A percentile compares a stretch with the other conserved stretches of the same genome.
phyloP scores from a whole-genome alignment of 2,113 vertebrate genomes.

The Axis porcinus region DNA sequence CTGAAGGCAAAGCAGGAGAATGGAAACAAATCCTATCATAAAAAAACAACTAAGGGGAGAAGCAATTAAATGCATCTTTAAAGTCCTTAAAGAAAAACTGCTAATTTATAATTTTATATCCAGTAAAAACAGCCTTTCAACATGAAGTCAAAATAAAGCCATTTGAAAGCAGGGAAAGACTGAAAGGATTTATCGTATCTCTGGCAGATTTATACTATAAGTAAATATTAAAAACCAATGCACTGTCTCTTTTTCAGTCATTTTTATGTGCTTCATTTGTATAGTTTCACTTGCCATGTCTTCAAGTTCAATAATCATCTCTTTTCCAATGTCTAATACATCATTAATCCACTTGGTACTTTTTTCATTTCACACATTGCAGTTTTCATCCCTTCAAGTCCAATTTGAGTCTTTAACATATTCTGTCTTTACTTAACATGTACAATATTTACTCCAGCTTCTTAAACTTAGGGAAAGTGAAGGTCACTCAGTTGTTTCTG shows the following conservation, averaged over 20 bases:
- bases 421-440: not conserved
- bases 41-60: not conserved
- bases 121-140: not conserved
- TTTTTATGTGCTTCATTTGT: not conserved
- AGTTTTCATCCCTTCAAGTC: not conserved
- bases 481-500: not conserved
- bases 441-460: not conserved
- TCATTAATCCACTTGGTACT: not conserved
- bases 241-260: not conserved
- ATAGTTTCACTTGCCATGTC: not conserved
- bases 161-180: not conserved
- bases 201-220: not conserved
- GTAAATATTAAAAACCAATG: not conserved
- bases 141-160: not conserved
- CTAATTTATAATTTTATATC: not conserved
- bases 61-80: not conserved
- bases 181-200: not conserved
- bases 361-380: not conserved
- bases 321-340: not conserved
- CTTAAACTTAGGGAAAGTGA: not conserved
- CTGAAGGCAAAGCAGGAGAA: not conserved
- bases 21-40: not conserved
- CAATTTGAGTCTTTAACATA: not conserved
- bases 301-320: not conserved
- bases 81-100: not conserved